These are phyloP conservation scores for Onthophagus sagittarius DNA, from an alignment of 2,888 invertebrate genomes.

Conservation along the genomic window DNA sequence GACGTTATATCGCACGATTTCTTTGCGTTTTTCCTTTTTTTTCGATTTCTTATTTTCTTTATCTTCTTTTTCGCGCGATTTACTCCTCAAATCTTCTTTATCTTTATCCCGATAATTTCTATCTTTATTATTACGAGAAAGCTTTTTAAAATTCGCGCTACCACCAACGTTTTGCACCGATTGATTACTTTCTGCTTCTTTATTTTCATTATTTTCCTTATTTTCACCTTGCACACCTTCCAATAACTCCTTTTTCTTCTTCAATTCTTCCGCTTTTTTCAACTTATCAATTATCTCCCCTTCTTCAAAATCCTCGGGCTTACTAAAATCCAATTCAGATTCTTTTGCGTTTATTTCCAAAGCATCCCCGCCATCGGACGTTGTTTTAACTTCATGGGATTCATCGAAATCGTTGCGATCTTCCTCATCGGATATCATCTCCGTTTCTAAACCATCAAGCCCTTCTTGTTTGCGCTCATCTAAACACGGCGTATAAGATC, in stretches of 20 bases:
- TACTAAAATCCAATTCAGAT: slow-evolving; percentile 47
- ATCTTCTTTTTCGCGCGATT: slow-evolving; percentile 44
- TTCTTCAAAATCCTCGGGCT: slow-evolving; percentile 53
- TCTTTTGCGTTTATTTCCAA: slow-evolving; percentile 48
- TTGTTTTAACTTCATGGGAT: slow-evolving; percentile 46
- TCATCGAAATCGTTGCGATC: slow-evolving; percentile 65
- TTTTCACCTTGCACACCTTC: slow-evolving; percentile 44
- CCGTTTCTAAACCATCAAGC: slow-evolving; percentile 62
- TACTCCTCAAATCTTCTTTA: slow-evolving; percentile 42
- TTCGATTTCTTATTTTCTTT: slow-evolving; percentile 40
- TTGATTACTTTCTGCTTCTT: slow-evolving; percentile 40
- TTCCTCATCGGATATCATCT: slow-evolving; percentile 72
- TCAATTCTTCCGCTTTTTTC: slow-evolving; percentile 41
- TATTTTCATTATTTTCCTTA: slow-evolving; percentile 46
- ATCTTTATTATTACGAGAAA: slow-evolving; percentile 72
- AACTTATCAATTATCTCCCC: slow-evolving; percentile 56
- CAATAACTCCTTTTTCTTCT: slow-evolving; percentile 42
- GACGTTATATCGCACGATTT: slow-evolving; percentile 80
- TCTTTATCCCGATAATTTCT: slow-evolving; percentile 71
- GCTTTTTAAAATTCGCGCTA: slow-evolving; percentile 66
- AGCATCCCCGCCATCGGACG: slow-evolving; percentile 47
- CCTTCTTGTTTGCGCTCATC: slow-evolving; percentile 55
- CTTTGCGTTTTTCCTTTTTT: slow-evolving; percentile 65
- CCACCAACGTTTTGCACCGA: slow-evolving; percentile 26
- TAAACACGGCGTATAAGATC: slow-evolving; percentile 69